A percentile compares a stretch with the other conserved stretches of the same genome.
These are phyloP conservation scores for Ligdia adustata DNA, from an alignment of 2,888 invertebrate genomes.

Conservation along the genomic window DNA sequence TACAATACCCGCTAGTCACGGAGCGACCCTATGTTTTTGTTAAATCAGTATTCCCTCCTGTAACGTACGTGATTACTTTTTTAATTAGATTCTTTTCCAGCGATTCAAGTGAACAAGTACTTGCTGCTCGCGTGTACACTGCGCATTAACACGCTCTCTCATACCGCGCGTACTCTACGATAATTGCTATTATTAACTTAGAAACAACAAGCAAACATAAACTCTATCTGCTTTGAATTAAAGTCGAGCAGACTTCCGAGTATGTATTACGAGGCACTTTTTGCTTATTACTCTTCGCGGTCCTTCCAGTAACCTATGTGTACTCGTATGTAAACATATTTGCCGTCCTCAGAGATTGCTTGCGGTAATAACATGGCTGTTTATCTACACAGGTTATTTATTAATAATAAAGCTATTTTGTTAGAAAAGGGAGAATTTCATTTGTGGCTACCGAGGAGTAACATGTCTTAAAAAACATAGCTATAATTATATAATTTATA, in stretches of 20 bases:
- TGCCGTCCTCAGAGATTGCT: slow-evolving; percentile 37
- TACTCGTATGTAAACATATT: slow-evolving; percentile 37
- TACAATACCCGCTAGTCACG: slow-evolving; percentile 48
- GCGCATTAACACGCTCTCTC: slow-evolving; percentile 56
- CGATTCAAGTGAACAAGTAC: slow-evolving; percentile 38
- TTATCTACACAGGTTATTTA: neutral
- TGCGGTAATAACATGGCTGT: slow-evolving; percentile 24
- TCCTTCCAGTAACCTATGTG: slow-evolving; percentile 34
- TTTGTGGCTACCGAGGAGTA: no score
- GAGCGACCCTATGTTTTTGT: slow-evolving; percentile 41
- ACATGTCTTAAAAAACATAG: no score
- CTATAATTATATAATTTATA: no score
- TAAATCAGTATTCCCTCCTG: slow-evolving; percentile 41
- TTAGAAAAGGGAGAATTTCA: no score
- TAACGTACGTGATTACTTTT: slow-evolving; percentile 52
- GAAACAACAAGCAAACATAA: slow-evolving; percentile 31
- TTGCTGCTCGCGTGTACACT: slow-evolving; percentile 52
- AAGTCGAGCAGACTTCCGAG: slow-evolving; percentile 32
- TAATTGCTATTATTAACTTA: slow-evolving; percentile 56
- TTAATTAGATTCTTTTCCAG: slow-evolving; percentile 51
- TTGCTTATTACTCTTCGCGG: slow-evolving; percentile 40
- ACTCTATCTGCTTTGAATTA: slow-evolving; percentile 33
- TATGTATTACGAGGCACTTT: slow-evolving; percentile 25
- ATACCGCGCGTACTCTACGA: slow-evolving; percentile 46
- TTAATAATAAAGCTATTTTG: no score